Percentiles rank a stretch among this genome's conserved stretches.
Conservation (phyloP, 2,113 vertebrate species). For the Laticauda laticaudata region DNA sequence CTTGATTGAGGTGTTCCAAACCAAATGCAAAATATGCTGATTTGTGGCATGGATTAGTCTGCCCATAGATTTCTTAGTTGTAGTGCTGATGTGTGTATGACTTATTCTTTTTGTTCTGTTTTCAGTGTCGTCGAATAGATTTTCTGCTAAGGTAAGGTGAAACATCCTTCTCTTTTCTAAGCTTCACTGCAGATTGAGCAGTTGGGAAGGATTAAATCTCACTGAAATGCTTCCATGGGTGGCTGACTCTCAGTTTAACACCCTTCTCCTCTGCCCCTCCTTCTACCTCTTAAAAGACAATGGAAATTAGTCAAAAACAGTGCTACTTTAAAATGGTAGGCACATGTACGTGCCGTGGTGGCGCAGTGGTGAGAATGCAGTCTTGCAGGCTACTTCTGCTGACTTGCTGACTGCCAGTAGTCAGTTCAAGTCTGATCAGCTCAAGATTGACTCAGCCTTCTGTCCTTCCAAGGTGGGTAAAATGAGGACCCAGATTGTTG, state of each 20-base stretch:
- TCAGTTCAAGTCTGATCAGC: too few relatives aligned
- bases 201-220: neutral
- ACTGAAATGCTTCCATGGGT: neutral
- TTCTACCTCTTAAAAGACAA: neutral
- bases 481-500: too few relatives aligned
- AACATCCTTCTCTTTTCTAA: conserved; percentile 3
- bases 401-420: too few relatives aligned
- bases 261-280: neutral
- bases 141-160: conserved; percentile 93
- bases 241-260: too few relatives aligned
- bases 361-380: too few relatives aligned
- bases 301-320: neutral
- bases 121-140: conserved; percentile 93
- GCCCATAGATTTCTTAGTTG: neutral
- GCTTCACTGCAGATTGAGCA: neutral
- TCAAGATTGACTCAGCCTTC: too few relatives aligned
- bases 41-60: neutral
- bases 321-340: too few relatives aligned
- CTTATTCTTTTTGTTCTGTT: conserved; percentile 51
- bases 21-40: neutral
- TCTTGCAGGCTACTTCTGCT: too few relatives aligned
- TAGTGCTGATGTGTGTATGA: conserved; percentile 6
- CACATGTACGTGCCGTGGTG: too few relatives aligned
- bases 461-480: too few relatives aligned
- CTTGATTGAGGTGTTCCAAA: neutral